phyloP scores from a whole-genome alignment of 2,888 invertebrate species.

The Doris montereyensis region DNA sequence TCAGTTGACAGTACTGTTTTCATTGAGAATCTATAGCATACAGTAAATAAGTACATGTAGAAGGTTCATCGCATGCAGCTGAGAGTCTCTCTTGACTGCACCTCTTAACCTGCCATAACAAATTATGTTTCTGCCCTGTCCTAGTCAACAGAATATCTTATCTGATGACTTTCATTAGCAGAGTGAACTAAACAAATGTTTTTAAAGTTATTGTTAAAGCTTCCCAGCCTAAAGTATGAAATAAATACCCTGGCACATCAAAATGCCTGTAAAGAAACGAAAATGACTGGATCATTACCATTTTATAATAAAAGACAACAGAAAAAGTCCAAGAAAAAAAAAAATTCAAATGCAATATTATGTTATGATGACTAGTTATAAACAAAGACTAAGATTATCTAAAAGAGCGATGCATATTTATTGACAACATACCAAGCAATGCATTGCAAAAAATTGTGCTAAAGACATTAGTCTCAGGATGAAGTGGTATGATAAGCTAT shows the following conservation, averaged over 20 bases:
- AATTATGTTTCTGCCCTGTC: slow-evolving; percentile 43
- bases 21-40: too few species aligned
- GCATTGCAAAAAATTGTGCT: too few species aligned
- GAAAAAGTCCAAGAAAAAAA: not conserved
- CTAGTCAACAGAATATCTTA: slow-evolving; percentile 24
- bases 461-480: too few species aligned
- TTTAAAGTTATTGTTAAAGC: too few species aligned
- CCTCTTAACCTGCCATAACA: slow-evolving; percentile 22
- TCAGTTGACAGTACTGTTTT: too few species aligned
- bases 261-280: not conserved
- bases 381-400: too few species aligned
- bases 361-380: not conserved
- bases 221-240: too few species aligned
- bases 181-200: not conserved
- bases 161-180: slow-evolving; percentile 33
- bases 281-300: not conserved
- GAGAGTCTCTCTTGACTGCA: slow-evolving; percentile 28
- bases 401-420: too few species aligned
- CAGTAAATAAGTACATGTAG: too few species aligned
- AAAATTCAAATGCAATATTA: not conserved
- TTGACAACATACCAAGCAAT: too few species aligned
- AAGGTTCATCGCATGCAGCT: slow-evolving; percentile 37
- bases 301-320: not conserved
- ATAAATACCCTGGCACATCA: not conserved
- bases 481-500: too few species aligned